Evolutionary conservation across 92 coral and sea anemone species (phyloP).

Genomic region (Zoanthus sansibaricus): DNA sequence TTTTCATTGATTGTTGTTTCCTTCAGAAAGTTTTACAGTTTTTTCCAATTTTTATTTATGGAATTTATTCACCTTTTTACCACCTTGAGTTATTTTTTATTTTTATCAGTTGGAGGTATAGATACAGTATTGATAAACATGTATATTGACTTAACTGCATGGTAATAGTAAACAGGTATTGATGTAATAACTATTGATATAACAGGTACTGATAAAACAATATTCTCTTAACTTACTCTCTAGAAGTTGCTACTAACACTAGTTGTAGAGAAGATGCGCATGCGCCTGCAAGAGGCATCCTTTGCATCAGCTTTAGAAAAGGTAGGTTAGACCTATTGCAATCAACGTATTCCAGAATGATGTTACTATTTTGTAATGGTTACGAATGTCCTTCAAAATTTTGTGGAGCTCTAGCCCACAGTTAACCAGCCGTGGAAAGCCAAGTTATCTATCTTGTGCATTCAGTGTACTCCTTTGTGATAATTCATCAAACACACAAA

Average conservation of each 20-base stretch:
- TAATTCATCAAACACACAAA: background rate
- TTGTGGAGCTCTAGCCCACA: constrained; percentile 71
- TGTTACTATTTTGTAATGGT: background rate
- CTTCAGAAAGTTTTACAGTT: too few relatives aligned
- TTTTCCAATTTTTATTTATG: too few relatives aligned
- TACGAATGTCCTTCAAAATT: background rate
- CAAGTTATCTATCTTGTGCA: background rate
- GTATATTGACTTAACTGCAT: too few relatives aligned
- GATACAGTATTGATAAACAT: too few relatives aligned
- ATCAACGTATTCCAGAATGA: background rate
- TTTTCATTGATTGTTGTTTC: background rate
- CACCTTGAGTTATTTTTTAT: too few relatives aligned
- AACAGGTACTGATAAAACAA: too few relatives aligned
- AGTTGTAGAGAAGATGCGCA: constrained; percentile 76
- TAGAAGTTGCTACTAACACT: constrained; percentile 76
- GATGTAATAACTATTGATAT: too few relatives aligned
- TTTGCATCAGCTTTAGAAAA: constrained; percentile 79
- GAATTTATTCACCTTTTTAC: too few relatives aligned
- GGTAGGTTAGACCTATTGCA: constrained; percentile 47
- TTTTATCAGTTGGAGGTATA: too few relatives aligned
- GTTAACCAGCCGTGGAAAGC: background rate
- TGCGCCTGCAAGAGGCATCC: constrained; percentile 74
- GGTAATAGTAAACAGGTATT: too few relatives aligned
- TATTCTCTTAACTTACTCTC: background rate
- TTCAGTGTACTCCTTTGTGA: background rate